These are phyloP conservation scores for Leptarthrus brevirostris DNA, from an alignment of 2,888 invertebrate genomes.

Conservation along the genomic window DNA sequence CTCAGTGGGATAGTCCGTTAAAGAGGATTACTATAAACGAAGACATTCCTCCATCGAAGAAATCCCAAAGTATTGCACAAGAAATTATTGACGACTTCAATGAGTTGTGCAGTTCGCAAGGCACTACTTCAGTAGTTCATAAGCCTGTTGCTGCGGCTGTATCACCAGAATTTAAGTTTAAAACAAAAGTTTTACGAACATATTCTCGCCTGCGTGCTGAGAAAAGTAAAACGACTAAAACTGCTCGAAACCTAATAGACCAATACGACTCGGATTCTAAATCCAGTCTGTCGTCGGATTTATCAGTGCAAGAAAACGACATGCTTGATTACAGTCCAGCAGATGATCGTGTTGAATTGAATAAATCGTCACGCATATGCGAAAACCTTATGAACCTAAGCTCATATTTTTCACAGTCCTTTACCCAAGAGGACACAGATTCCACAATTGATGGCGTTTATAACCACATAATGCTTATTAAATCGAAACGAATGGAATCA, in stretches of 20 bases:
- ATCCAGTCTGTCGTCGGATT: slow-evolving; percentile 41
- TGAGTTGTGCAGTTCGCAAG: not conserved
- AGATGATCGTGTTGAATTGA: slow-evolving; percentile 27
- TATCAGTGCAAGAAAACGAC: slow-evolving; percentile 43
- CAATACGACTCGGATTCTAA: slow-evolving; percentile 49
- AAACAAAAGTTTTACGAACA: not conserved
- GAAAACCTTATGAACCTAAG: slow-evolving; percentile 50
- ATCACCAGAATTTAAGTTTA: not conserved
- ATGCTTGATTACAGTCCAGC: not conserved
- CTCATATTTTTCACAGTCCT: slow-evolving; percentile 46
- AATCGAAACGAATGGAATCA: slow-evolving; percentile 14
- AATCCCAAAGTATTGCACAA: not conserved
- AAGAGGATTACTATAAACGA: not conserved
- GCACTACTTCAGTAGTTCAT: not conserved
- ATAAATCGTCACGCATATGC: slow-evolving; percentile 32
- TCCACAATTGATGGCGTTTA: slow-evolving; percentile 25
- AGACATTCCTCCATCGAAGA: too few relatives aligned
- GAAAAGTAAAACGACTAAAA: slow-evolving; percentile 1
- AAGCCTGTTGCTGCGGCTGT: not conserved
- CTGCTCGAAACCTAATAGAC: slow-evolving; percentile 1
- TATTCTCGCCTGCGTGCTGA: not conserved
- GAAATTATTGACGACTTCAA: not conserved
- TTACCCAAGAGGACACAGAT: slow-evolving; percentile 17
- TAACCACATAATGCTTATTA: slow-evolving; percentile 39
- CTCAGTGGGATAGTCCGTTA: slow-evolving; percentile 44